Conservation (phyloP, 2,113 vertebrate species). For the Rhodinocichla rosea region DNA sequence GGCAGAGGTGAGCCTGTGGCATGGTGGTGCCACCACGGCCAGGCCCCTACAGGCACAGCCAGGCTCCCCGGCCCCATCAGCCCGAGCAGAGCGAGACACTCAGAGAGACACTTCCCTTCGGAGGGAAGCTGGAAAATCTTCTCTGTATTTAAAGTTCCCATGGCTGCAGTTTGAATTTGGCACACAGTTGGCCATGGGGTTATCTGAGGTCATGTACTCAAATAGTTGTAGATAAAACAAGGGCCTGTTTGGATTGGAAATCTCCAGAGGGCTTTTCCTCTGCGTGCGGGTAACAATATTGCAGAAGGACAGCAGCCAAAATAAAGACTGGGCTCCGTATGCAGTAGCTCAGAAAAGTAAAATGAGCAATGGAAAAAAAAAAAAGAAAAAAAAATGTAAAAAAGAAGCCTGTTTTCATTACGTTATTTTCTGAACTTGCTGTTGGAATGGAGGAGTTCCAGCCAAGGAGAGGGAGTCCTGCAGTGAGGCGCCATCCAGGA, state of each 20-base stretch:
- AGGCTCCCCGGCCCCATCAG: accelerated
- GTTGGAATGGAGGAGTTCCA: neutral
- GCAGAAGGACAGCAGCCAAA: constrained; percentile 42
- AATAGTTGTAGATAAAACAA: constrained; percentile 63
- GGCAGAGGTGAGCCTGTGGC: accelerated
- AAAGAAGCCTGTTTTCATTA: neutral
- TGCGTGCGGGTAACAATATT: neutral
- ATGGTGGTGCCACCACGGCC: accelerated
- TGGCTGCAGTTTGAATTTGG: constrained; percentile 50
- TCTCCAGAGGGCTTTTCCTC: constrained; percentile 63
- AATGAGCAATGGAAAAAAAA: constrained; percentile 20
- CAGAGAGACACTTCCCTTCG: accelerated
- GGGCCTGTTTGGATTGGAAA: constrained; percentile 65
- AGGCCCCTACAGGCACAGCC: accelerated
- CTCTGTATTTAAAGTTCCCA: constrained; percentile 59
- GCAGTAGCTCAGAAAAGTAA: constrained; percentile 52
- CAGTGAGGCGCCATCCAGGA: neutral
- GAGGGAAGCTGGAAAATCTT: constrained; percentile 13
- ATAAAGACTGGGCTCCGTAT: constrained; percentile 4
- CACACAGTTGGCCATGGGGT: constrained; percentile 4
- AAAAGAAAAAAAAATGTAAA: accelerated
- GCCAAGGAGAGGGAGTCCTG: constrained; percentile 26
- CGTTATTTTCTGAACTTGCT: constrained; percentile 37
- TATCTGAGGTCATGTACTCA: constrained; percentile 67
- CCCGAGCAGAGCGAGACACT: neutral